These are phyloP conservation scores for Hemibagrus wyckioides DNA, from an alignment of 2,113 vertebrate species.

Conservation along the genomic window DNA sequence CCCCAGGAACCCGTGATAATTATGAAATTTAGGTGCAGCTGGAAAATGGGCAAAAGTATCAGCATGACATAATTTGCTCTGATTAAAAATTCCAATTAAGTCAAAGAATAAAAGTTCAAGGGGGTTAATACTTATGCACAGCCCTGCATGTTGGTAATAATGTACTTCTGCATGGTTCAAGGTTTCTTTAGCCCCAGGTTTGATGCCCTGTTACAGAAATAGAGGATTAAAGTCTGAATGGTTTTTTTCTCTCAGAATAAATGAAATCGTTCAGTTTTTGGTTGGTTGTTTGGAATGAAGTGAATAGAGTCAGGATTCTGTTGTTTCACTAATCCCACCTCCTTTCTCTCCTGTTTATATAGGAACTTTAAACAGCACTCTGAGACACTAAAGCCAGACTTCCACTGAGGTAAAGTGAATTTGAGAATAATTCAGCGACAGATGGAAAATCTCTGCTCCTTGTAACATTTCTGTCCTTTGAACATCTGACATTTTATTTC, in stretches of 20 bases:
- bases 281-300: neutral
- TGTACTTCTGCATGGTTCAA: neutral
- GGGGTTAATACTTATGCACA: neutral
- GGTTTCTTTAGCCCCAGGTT: neutral
- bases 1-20: no score
- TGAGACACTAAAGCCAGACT: neutral
- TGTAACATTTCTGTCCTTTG: neutral
- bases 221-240: neutral
- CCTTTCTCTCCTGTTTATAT: neutral
- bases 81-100: neutral
- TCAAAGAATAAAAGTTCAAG: neutral
- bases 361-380: neutral
- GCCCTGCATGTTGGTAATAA: neutral
- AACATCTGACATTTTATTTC: neutral
- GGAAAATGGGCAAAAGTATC: neutral
- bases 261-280: neutral
- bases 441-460: neutral
- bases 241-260: neutral
- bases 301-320: neutral
- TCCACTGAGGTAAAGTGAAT: neutral
- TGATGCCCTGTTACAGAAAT: neutral
- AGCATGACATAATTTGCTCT: neutral
- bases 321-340: slow-evolving; percentile 1
- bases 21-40: neutral
- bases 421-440: slow-evolving; percentile 2